Percentiles rank a stretch among this genome's conserved stretches.
Evolutionary conservation across 2,113 vertebrate genomes (phyloP).

Genomic region (Apodemus sylvaticus): DNA sequence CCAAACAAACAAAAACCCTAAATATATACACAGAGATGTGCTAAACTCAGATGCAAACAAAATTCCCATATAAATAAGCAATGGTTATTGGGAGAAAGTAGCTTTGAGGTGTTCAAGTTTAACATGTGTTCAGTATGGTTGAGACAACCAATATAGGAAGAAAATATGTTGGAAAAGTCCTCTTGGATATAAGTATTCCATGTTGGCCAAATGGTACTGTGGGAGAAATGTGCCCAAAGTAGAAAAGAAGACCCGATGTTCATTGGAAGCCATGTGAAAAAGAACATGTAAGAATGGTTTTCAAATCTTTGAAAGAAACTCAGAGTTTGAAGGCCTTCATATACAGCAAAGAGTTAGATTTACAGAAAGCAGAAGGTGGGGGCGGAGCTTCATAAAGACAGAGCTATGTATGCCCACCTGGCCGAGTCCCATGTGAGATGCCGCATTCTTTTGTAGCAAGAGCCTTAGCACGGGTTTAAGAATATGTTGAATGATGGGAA

Average conservation of each 20-base stretch:
- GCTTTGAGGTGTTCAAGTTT: neutral
- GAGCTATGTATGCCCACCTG: neutral
- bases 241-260: neutral
- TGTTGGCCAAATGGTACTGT: neutral
- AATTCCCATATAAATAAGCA: neutral
- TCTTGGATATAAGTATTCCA: neutral
- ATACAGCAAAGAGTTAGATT: neutral
- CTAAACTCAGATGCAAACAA: slow-evolving; percentile 24
- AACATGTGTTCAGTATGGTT: neutral
- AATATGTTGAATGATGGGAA: no score
- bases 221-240: neutral
- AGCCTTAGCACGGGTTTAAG: neutral
- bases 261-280: neutral
- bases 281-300: neutral
- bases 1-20: neutral
- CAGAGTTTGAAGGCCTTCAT: neutral
- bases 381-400: neutral
- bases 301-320: neutral
- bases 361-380: neutral
- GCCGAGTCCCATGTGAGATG: neutral
- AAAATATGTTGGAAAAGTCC: neutral
- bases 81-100: neutral
- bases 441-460: neutral
- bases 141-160: neutral
- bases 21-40: neutral